phyloP scores from a whole-genome alignment of 2,113 vertebrate genomes.

The Hyperopisus bebe region DNA sequence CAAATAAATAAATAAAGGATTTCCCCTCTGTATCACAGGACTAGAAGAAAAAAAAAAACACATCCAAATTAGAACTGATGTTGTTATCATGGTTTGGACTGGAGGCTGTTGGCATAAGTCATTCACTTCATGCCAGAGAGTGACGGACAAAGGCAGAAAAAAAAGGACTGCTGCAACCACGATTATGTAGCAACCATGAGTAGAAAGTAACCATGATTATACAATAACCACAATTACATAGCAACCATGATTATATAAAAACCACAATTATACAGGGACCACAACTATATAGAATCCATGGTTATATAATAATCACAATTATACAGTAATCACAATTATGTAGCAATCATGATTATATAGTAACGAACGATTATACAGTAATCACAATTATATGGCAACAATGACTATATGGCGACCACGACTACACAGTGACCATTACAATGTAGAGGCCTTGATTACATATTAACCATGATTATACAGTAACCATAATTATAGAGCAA shows the following conservation, averaged over 20 bases:
- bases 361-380: not conserved
- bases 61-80: constrained; percentile 16
- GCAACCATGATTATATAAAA: not conserved
- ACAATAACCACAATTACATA: not conserved
- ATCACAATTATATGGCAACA: not conserved
- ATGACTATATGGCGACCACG: not conserved
- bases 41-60: not conserved
- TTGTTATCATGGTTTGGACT: constrained; percentile 8
- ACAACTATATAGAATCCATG: not conserved
- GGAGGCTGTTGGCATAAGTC: constrained; percentile 8
- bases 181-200: not conserved
- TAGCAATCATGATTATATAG: not conserved
- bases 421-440: not conserved
- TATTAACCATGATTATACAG: no score
- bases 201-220: not conserved
- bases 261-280: not conserved
- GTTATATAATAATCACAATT: not conserved
- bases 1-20: not conserved
- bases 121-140: not conserved
- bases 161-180: not conserved
- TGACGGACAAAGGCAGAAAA: not conserved
- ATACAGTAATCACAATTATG: not conserved
- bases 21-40: not conserved
- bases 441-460: no score
- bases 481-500: no score